Conservation (phyloP, 2,113 vertebrate species). For the Euleptes europaea region DNA sequence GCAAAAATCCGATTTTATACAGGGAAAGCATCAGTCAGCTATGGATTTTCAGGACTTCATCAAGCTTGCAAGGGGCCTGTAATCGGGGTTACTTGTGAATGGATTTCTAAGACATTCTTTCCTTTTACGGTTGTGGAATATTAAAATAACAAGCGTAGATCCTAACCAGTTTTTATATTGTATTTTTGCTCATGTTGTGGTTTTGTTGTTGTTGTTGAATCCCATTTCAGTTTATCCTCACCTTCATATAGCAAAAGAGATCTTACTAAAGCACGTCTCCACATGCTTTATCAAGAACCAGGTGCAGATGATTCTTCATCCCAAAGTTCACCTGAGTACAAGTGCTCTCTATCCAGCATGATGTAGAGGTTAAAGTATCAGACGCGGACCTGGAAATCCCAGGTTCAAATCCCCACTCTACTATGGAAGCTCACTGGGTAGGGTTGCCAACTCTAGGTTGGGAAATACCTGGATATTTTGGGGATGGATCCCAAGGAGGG, state of each 20-base stretch:
- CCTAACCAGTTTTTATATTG: not conserved
- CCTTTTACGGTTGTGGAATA: not conserved
- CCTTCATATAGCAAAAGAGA: not conserved
- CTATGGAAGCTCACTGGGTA: too few relatives aligned
- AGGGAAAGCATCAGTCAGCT: conserved; percentile 84
- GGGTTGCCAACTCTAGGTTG: too few relatives aligned
- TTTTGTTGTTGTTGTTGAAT: not conserved
- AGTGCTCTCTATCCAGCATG: not conserved
- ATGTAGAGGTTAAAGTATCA: too few relatives aligned
- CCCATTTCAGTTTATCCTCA: not conserved
- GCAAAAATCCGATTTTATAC: conserved; percentile 93
- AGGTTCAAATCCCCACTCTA: too few relatives aligned
- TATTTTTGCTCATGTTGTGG: not conserved
- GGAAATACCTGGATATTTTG: too few relatives aligned
- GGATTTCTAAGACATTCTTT: conserved; percentile 33
- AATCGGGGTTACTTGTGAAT: conserved; percentile 62
- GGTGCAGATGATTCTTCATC: not conserved
- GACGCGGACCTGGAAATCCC: too few relatives aligned
- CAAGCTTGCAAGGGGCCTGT: conserved; percentile 70
- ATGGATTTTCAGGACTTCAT: conserved; percentile 88
- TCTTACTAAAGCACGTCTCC: not conserved
- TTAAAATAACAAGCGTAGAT: conserved; percentile 28
- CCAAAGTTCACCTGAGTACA: not conserved
- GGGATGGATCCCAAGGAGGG: too few relatives aligned
- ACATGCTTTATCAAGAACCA: not conserved